Evolutionary conservation across 2,888 invertebrate species (phyloP), one percentile per base, ranked within the genome.

Genomic region (Himalopsyche anomala): DNA sequence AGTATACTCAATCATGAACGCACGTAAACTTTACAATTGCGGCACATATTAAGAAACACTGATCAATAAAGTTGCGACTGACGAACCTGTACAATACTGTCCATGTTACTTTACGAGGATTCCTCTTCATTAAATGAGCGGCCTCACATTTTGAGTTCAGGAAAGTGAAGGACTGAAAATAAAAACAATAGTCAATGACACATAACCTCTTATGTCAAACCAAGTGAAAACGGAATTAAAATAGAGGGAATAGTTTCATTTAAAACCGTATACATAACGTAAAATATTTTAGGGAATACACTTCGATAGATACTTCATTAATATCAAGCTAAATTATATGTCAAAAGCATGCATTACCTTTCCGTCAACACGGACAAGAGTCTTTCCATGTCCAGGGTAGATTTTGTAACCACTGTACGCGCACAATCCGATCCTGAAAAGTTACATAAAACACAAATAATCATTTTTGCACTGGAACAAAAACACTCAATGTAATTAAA

Each of bases 301-400:
- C 4, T 15, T 51, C 51, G 15, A 15, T 51, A 8, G 51, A 15
- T 15, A 51, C 4, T 51, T 15, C 12, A 45, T 15, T 5, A 82
- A 15, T 36, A 74, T 38, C 15, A 80, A 55, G 8, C 17, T 8
- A 15, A 38, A 8, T 0, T 12, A 80, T 36, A 40, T 11, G 42
- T 80, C 80, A 38, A 80, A 62, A 56, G 15, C 42, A 84, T 45
- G 85, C 90, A 90, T 90, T 94, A 99, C 99, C 96, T 99, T 99
- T 92, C 99, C 99, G 92, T 99, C 99, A 91, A 96, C 95, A 94
- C 98, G 98, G 92, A 99, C 98, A 96, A 99, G 96, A 92, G 98
- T 98, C 94, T 99, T 99, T 90, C 99, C 99, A 97, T 99, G 99
- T 93, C 99, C 99, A 89, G 99, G 99, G 94, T 99, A 99, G 91